Conservation (phyloP, 2,888 invertebrate genomes). For the Onchidella celtica region DNA sequence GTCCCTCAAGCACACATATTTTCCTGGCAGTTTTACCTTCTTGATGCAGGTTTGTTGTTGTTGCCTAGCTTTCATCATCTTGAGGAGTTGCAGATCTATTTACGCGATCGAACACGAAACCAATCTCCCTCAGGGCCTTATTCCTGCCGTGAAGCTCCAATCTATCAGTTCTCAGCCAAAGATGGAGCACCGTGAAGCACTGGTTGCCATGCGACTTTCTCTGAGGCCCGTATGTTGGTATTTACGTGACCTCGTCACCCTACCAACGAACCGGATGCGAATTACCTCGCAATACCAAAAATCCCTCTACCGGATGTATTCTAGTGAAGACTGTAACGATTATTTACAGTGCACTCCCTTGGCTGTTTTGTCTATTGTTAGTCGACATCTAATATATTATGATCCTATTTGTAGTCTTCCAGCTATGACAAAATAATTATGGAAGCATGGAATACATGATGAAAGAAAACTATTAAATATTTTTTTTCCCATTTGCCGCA, state of each 20-base stretch:
- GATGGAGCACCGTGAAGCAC: constrained; percentile 51
- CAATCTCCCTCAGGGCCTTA: not conserved
- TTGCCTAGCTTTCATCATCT: constrained; percentile 50
- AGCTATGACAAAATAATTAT: too few species aligned
- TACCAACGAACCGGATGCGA: constrained; percentile 50
- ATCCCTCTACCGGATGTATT: too few species aligned
- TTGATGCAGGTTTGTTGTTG: constrained; percentile 32
- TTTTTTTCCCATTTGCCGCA: too few species aligned
- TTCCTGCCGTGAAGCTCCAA: not conserved
- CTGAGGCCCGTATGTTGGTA: constrained; percentile 61
- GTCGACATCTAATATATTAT: too few species aligned
- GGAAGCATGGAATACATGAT: too few species aligned
- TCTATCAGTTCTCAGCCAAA: constrained; percentile 37
- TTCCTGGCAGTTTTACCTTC: constrained; percentile 52
- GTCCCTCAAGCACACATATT: constrained; percentile 29
- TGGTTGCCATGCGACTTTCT: constrained; percentile 58
- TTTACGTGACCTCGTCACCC: constrained; percentile 51
- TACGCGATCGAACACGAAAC: constrained; percentile 6
- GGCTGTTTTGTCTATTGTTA: too few species aligned
- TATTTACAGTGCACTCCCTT: too few species aligned
- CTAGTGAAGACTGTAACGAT: too few species aligned
- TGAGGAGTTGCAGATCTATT: constrained; percentile 17
- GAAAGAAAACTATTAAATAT: too few species aligned
- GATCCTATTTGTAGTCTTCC: too few species aligned
- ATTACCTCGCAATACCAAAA: not conserved